Base-by-base conservation (phyloP, 92 coral and sea anemone genomes). In the Meandrina meandrites region DNA sequence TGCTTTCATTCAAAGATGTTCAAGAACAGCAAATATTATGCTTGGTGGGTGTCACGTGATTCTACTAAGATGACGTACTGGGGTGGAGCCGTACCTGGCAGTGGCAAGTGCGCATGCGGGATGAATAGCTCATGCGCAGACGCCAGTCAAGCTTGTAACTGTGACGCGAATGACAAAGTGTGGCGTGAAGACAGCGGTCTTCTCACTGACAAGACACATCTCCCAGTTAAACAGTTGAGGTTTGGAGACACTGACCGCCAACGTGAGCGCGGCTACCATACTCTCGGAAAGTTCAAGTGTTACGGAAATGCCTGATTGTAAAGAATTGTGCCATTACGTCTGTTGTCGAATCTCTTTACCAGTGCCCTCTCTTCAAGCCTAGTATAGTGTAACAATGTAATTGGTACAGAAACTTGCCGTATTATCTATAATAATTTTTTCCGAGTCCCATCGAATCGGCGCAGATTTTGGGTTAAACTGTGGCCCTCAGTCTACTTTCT, bases 31-130 rank as follows among this genome's bases (percentile, higher is more conserved):
- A n/a, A n/a, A n/a, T n/a, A n/a, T n/a, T n/a, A n/a, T n/a, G n/a
- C n/a, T n/a, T n/a, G n/a, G n/a, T n/a, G n/a, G n/a, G n/a, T n/a
- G n/a, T n/a, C n/a, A n/a, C n/a, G n/a, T n/a, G n/a, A n/a, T n/a
- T n/a, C n/a, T n/a, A 66, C 13, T 40, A 56, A 56, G 0, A 80
- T 80, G 84, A 80, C 73, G 5, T 80, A 80, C 72, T 80, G 84
- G 84, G 84, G 72, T 7, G 84, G 84, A 80, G 84, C 84, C 21
- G 16, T 6, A 10, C 48, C 73, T 58, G 71, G 45, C 15, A 80
- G 84, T 18, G 50, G 11, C 5, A 78, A 84, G 79, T 89, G 92
- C 83, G 89, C 88, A 84, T 89, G 92, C 83, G 92, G 88, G 57
- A 85, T 82, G 81, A 84, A 83, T 9, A 42, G 34, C 51, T 32